Base-by-base conservation (phyloP, 2,797 vertebrate genomes). In the Botia kubotai region DNA sequence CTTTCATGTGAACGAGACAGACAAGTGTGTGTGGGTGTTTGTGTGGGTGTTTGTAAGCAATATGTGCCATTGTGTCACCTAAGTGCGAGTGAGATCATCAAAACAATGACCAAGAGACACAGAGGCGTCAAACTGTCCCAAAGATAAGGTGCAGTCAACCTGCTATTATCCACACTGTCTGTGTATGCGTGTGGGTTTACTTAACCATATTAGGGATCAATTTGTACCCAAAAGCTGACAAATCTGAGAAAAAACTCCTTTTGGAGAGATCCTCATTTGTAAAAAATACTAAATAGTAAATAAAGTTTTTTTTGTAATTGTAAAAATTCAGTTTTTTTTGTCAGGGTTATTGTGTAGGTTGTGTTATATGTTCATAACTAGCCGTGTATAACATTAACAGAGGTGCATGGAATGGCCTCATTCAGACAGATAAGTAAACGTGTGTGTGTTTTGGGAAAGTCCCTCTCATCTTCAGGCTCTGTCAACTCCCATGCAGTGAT, bases 71-170 rank as follows among this genome's bases (percentile, higher is more conserved):
- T 90, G 88, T 92, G 87, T 83, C 82, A 86, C 66, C 50, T 71
- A 89, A 88, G 88, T 90, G 75, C 29, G 16, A 67, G 21, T 82
- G 77, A 87, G 74, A 86, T 87, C 77, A 84, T 82, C 85, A 83
- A 88, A 89, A 91, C 90, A 90, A 91, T 92, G 88, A 77, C 80
- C 80, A 75, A 80, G 76, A 91, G 90, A 92, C 91, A 91, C 85
- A 85, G 85, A 90, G 90, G 90, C 88, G 87, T 91, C 89, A 87
- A 80, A 85, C 85, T 86, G 89, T 89, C 86, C 87, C 63, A 82
- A 87, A 84, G 87, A 85, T 84, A 87, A 82, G 82, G 79, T 84
- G 82, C 86, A 85, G 83, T 66, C 82, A 85, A 68, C 75, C 82
- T 79, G 69, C 76, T 83, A 86, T 85, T 82, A 85, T 85, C 82